Evolutionary conservation across 2,797 vertebrate species (phyloP).

Genomic region (Phylloscopus collybita): DNA sequence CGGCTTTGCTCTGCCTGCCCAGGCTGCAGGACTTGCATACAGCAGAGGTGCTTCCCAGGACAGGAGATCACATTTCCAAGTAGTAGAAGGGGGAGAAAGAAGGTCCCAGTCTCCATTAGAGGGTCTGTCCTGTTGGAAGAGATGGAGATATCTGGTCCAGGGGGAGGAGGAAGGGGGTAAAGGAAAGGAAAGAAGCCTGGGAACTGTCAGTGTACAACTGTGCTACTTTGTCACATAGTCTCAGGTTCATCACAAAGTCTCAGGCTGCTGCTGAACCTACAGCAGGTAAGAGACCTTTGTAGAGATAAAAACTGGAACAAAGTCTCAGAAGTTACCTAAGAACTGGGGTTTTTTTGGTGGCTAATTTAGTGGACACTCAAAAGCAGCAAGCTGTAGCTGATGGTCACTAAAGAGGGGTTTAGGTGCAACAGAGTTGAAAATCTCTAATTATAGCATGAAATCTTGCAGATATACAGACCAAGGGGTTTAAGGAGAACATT

Average conservation of each 20-base stretch:
- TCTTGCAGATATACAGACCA: background rate
- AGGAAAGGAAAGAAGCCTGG: background rate
- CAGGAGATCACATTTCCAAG: background rate
- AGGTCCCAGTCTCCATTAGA: background rate
- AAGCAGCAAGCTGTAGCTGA: slow-evolving; percentile 25
- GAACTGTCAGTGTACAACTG: background rate
- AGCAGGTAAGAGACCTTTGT: background rate
- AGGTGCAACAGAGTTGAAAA: background rate
- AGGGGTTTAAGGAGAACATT: slow-evolving; percentile 9
- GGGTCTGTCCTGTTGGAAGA: background rate
- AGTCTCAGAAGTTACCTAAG: background rate
- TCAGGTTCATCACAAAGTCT: background rate
- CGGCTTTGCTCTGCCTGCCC: background rate
- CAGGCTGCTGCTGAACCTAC: background rate
- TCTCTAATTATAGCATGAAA: background rate
- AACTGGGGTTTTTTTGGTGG: background rate
- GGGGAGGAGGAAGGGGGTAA: background rate
- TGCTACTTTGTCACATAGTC: background rate
- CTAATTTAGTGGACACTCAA: slow-evolving; percentile 17
- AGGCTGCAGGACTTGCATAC: background rate
- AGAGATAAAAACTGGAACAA: background rate
- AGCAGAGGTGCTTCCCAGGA: background rate
- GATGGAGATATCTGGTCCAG: background rate
- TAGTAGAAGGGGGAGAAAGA: background rate
- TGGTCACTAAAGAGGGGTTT: background rate